Base-by-base conservation (phyloP, 2,797 vertebrate species). In the Argya squamiceps region DNA sequence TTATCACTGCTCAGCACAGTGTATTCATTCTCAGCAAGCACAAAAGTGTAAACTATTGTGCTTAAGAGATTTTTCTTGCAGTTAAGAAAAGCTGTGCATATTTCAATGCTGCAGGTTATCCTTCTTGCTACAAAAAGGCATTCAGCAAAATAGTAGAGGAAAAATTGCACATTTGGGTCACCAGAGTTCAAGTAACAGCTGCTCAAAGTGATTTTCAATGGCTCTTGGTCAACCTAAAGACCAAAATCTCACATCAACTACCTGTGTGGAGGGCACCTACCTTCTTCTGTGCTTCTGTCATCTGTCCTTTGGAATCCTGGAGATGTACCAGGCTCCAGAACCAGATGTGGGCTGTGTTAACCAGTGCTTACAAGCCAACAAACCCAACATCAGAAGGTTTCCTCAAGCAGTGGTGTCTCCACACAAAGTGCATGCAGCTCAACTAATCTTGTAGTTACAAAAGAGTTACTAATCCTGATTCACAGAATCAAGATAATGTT, bases 401-500 rank as follows among this genome's bases (percentile, higher is more conserved):
- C 17, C 49, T 93, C 10, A 56, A 9, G 50, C 39, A 77, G 53
- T 30, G 18, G 18, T 34, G 23, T 76, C 67, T 83, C 67, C 67
- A 47, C 14, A 79, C 73, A 94, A 96, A 93, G 92, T 97, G 88
- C 85, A 46, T 18, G 32, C 62, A 87, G 79, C 36, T 83, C 78
- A 83, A 75, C 88, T 55, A 80, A 88, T 32, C 90, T 16, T 43
- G 17, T 84, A 93, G 75, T 93, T 77, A 85, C 43, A 86, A 47
- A 75, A 41, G 24, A 78, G 59, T 34, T 70, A 84, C 46, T 67
- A 80, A 76, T 84, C 92, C 93, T 3, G 94, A 97, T 97, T 97
- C 96, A 97, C 58, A 94, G 96, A 97, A 97, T 96, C 97, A 96
- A 95, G 88, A 81, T 22, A 83, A 64, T 24, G n/a, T 30, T 95